Base-by-base conservation (phyloP, 2,888 invertebrate genomes). In the Drosophila aldrichi region DNA sequence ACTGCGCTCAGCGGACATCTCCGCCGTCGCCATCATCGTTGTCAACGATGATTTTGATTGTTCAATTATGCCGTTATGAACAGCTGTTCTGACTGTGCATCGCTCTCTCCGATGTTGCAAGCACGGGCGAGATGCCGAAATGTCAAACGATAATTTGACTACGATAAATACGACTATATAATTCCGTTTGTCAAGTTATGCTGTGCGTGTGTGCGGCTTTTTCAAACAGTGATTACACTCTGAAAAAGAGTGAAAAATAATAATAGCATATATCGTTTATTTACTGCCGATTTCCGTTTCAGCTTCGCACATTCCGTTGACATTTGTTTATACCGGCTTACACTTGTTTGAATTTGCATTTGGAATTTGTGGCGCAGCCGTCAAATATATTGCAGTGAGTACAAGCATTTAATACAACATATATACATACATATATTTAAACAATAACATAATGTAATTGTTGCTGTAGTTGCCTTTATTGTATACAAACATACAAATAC, bases 291-390 rank as follows among this genome's bases (percentile, higher is more conserved):
- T 72, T 79, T 79, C 51, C 73, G 85, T 87, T 89, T 64, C 66
- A 84, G 88, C 80, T 65, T 79, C 64, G 73, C 74, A 88, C 89
- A 84, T 84, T 84, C 88, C 82, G 46, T 69, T 61, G 52, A 59
- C 46, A 51, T 67, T 65, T 61, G 58, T 54, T 18, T 49, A 56
- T 63, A 70, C 57, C 70, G 77, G 58, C 60, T 36, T 69, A 54
- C 49, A 49, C 62, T 41, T 40, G 51, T 68, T 59, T 40, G 44
- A 48, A 65, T 57, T 62, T 48, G 43, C 29, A 41, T 67, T 32
- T 34, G 54, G 41, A 55, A 41, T 36, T 36, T 49, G 43, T 64
- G 48, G 25, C 44, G 56, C 66, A 67, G 52, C 46, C 36, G 38
- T 63, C 32, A 40, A 66, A 46, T 51, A 46, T n/a, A 70, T 61